phyloP scores from a whole-genome alignment of 2,888 invertebrate genomes.

The Eilema depressum region DNA sequence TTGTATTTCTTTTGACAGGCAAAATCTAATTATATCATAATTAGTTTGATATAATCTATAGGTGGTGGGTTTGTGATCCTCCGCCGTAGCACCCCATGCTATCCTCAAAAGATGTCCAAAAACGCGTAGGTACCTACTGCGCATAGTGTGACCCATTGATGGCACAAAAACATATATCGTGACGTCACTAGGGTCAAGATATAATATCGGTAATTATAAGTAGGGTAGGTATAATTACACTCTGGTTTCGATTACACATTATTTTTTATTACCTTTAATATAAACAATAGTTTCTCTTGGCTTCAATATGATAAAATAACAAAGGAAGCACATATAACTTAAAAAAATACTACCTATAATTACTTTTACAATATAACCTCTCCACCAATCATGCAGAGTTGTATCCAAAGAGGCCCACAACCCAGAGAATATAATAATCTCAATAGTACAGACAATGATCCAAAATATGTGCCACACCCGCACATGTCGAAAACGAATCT shows the following conservation, averaged over 20 bases:
- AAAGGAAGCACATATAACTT: conserved; percentile 87
- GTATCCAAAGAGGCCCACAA: conserved; percentile 86
- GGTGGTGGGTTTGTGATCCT: too few relatives aligned
- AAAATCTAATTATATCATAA: not conserved
- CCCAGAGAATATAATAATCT: conserved; percentile 90
- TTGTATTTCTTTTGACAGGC: not conserved
- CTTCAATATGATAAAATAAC: conserved; percentile 89
- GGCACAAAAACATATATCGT: too few relatives aligned
- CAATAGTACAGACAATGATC: conserved; percentile 88
- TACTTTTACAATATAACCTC: conserved; percentile 88
- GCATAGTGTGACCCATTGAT: too few relatives aligned
- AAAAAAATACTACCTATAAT: conserved; percentile 87
- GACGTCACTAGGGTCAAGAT: too few relatives aligned
- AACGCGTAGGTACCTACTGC: too few relatives aligned
- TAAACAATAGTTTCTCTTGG: conserved; percentile 87
- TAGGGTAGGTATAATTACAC: not conserved
- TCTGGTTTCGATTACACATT: not conserved
- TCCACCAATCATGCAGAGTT: conserved; percentile 90
- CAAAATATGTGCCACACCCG: conserved; percentile 90
- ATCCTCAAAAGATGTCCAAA: too few relatives aligned
- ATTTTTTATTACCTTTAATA: conserved; percentile 60
- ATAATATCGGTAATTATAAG: too few relatives aligned
- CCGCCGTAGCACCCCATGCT: too few relatives aligned
- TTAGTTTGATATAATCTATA: not conserved
- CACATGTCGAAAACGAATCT: conserved; percentile 91